These are phyloP conservation scores for Sclerurus mexicanus DNA, from an alignment of 2,113 vertebrate genomes.

Conservation along the genomic window DNA sequence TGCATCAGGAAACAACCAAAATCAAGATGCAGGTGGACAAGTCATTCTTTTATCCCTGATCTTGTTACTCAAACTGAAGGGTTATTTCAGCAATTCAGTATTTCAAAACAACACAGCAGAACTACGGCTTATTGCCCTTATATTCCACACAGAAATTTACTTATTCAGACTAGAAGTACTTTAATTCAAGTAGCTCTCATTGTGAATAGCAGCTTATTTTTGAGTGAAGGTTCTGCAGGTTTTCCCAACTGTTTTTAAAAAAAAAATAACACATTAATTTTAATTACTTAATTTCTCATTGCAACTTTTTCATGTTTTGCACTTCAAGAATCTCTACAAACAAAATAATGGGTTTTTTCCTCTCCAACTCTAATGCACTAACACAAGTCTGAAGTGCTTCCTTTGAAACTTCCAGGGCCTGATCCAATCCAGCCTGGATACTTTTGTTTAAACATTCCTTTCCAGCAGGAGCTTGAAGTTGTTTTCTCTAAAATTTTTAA, in stretches of 20 bases:
- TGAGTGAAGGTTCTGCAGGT: neutral
- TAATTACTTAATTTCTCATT: neutral
- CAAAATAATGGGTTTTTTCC: neutral
- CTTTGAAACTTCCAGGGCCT: neutral
- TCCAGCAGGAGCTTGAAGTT: conserved; percentile 1
- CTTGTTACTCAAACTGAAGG: neutral
- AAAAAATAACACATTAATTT: neutral
- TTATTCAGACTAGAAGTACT: neutral
- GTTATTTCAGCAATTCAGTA: neutral
- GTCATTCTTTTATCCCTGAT: neutral
- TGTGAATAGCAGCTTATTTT: neutral
- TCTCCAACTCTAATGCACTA: neutral
- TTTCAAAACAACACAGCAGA: neutral
- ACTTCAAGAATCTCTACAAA: neutral
- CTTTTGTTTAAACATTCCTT: conserved; percentile 43
- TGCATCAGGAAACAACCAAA: neutral
- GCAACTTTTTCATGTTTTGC: neutral
- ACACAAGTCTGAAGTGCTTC: neutral
- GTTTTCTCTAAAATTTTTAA: neutral
- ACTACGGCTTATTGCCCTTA: neutral
- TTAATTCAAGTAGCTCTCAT: neutral
- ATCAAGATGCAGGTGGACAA: neutral
- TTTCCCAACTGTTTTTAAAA: neutral
- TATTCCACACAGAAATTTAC: neutral
- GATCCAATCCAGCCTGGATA: neutral